Percentiles rank a stretch among this genome's conserved stretches.
Conservation (phyloP, 2,888 invertebrate genomes). For the Mythimna ferrago region DNA sequence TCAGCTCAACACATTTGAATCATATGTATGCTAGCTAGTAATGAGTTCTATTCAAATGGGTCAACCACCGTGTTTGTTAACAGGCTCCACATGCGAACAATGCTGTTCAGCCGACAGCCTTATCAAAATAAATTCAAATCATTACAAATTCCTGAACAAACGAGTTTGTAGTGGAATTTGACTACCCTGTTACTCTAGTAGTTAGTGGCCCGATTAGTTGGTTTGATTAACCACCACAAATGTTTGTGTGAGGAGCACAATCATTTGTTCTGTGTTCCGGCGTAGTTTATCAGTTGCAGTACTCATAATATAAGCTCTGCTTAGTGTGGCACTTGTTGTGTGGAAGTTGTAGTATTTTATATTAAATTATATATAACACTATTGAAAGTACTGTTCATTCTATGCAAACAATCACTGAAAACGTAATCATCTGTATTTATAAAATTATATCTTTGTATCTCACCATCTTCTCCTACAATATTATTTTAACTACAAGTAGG, state of each 20-base stretch:
- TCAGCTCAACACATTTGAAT: conserved; percentile 2
- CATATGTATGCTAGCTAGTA: not conserved
- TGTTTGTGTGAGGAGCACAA: too few relatives aligned
- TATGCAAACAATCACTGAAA: not conserved
- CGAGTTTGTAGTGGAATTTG: not conserved
- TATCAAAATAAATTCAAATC: not conserved
- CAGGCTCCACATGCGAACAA: not conserved
- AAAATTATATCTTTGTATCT: not conserved
- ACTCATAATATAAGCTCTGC: too few relatives aligned
- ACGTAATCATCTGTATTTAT: not conserved
- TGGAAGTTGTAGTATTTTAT: too few relatives aligned
- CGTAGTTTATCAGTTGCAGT: too few relatives aligned
- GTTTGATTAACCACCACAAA: too few relatives aligned
- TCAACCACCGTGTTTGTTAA: not conserved
- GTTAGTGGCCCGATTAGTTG: too few relatives aligned
- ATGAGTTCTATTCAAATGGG: conserved; percentile 16
- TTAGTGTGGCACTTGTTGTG: too few relatives aligned
- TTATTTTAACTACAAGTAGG: too few relatives aligned
- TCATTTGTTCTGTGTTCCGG: too few relatives aligned
- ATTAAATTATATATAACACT: too few relatives aligned
- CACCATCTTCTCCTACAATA: not conserved
- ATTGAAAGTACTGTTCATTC: not conserved
- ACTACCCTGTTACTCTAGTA: too few relatives aligned
- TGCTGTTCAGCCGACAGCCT: not conserved
- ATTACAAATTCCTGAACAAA: not conserved